Base-by-base conservation (phyloP, 1,140 invertebrate species). In the Ganaspis sp. region DNA sequence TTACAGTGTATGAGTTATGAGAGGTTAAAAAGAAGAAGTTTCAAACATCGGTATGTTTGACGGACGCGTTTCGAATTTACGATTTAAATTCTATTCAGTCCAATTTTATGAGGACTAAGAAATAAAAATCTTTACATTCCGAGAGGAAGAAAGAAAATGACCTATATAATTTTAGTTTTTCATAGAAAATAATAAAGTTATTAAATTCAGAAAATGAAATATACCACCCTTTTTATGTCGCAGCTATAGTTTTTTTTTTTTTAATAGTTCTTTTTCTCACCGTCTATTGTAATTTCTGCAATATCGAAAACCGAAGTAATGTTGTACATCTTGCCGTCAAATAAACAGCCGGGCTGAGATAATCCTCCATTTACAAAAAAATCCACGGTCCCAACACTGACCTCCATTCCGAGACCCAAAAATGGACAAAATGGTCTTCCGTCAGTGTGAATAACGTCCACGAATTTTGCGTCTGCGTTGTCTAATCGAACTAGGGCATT, bases 401-500 rank as follows among this genome's bases (percentile, higher is more conserved):
- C 40, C 9, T 86, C 86, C 80, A 91, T 87, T 42, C 90, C 90
- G 29, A 91, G 85, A 26, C 90, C 90, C 3, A 91, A 74, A 29
- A 89, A 49, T 49, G 45, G 45, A 49, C 45, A 49, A 49, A 49
- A 86, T 72, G 88, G 89, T 77, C 81, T 84, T 21, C 87, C 89
- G 83, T 92, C 91, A 4, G 92, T 92, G 77, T 93, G 92, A 12
- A 92, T 74, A 23, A 91, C 87, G 38, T 92, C 92, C 0, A 92
- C 87, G 78, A 92, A 92, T 11, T 86, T 78, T 8, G 89, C 92
- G 80, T 92, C 92, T 6, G 75, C 82, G 8, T 85, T 80, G 75
- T 87, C 79, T 34, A 92, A 79, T 42, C 91, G 84, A 0, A 90
- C 87, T 70, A 78, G 26, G 29, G 85, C 76, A 75, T 87, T 82